Base-by-base conservation (phyloP, 2,113 vertebrate species). In the Alouatta palliata region DNA sequence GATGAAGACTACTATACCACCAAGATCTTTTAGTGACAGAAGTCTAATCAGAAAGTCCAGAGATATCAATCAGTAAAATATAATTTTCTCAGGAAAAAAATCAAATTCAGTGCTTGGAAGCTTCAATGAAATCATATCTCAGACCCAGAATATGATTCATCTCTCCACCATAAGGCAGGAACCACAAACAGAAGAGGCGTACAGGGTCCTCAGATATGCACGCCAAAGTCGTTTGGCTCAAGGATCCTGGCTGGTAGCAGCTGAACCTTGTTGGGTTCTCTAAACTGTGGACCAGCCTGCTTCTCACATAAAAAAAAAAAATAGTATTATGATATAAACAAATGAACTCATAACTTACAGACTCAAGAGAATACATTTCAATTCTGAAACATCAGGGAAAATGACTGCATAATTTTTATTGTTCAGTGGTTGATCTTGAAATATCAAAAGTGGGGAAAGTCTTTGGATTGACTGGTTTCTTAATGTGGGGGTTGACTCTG, bases 51-150 rank as follows among this genome's bases (percentile, higher is more conserved):
- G 64, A 94, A 97, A 90, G 47, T 89, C 23, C 52, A 80, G 30
- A 80, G 8, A 11, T 30, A 80, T 32, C 70, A 88, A 61, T 91
- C 35, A 96, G 6, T 49, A 70, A 76, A 88, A 75, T 81, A 43
- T 64, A 45, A 49, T 86, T 94, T 96, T 96, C 32, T 85, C 27
- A 64, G 56, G 47, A 84, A 54, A 85, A 85, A 66, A 68, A 52
- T 20, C 5, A 32, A 80, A 45, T 76, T 83, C 37, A 52, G 23
- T 43, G 13, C 40, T 91, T 91, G 27, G 87, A 61, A 19, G 12
- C 12, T 13, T 35, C 9, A 80, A 0, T 75, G n/a, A 68, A 79
- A 40, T 58, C 3, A 11, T 32, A 40, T 43, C 25, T 84, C 30
- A 85, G 49, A 14, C 7, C 56, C 12, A 58, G 6, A 8, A 3